These are phyloP conservation scores for Rhynchomys soricoides DNA, from an alignment of 2,113 vertebrate genomes.

Conservation along the genomic window DNA sequence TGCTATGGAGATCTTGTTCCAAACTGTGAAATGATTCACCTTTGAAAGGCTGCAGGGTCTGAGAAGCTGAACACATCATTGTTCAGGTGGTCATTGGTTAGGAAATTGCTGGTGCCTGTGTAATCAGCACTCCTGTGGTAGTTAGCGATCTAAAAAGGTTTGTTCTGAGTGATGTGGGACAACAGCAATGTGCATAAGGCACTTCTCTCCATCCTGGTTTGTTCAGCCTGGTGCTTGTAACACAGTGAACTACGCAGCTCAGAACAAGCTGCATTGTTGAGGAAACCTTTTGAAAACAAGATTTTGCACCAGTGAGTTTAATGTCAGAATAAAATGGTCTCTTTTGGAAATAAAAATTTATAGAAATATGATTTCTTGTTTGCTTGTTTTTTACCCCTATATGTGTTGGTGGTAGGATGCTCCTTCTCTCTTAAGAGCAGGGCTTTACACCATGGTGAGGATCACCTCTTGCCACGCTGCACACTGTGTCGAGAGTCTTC, in stretches of 20 bases:
- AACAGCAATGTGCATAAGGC: slow-evolving; percentile 97
- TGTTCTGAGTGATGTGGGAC: slow-evolving; percentile 99
- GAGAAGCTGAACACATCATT: slow-evolving; percentile 99
- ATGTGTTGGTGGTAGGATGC: slow-evolving; percentile 47
- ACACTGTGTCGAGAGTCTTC: slow-evolving; percentile 13
- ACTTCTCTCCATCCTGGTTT: slow-evolving; percentile 93
- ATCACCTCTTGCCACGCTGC: slow-evolving; percentile 43
- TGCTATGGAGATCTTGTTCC: slow-evolving; percentile 99
- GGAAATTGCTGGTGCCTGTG: slow-evolving; percentile 99
- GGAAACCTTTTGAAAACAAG: slow-evolving; percentile 84
- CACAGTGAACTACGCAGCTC: slow-evolving; percentile 82
- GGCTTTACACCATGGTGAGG: slow-evolving; percentile 28
- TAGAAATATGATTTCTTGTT: slow-evolving; percentile 74
- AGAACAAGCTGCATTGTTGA: slow-evolving; percentile 83
- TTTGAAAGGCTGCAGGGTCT: slow-evolving; percentile 99
- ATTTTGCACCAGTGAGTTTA: slow-evolving; percentile 82
- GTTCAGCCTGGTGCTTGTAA: slow-evolving; percentile 88
- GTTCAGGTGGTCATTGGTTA: slow-evolving; percentile 99
- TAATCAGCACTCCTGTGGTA: slow-evolving; percentile 99
- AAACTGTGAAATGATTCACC: slow-evolving; percentile 99
- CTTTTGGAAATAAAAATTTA: slow-evolving; percentile 81
- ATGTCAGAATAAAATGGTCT: slow-evolving; percentile 82
- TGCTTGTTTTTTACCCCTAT: slow-evolving; percentile 41
- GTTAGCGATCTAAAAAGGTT: slow-evolving; percentile 99
- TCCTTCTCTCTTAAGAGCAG: slow-evolving; percentile 32